Evolutionary conservation across 2,888 invertebrate species (phyloP), one percentile per base, ranked within the genome.

Genomic region (Steinernema carpocapsae): DNA sequence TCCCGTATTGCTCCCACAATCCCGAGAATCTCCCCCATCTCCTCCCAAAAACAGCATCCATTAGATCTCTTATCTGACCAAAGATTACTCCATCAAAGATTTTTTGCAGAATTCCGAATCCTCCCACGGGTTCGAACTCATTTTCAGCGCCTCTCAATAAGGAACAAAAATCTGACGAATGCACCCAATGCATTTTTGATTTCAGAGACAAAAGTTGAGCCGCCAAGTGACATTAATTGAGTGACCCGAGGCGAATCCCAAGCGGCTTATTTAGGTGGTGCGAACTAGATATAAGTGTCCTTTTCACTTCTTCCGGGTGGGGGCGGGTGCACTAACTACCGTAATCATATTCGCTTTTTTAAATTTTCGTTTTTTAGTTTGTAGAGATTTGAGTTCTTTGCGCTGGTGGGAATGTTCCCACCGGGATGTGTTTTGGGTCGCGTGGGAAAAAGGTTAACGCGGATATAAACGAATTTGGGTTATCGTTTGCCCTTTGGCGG

Each of bases 161-260:
- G n/a, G 43, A 43, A 14, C 43, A 14, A 43, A 43, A 43, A n/a
- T n/a, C n/a, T n/a, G n/a, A n/a, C n/a, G n/a, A 48, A 48, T 48
- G 48, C 48, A 14, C 56, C 14, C 6, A 51, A 51, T 56, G 56
- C 56, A 32, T 64, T 64, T 32, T 64, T 64, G 64, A 64, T 64
- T 64, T 32, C 17, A 3, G 64, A 32, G 32, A 17, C 29, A 14
- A n/a, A 32, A 64, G 12, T 64, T 64, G 64, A 32, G 64, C 17
- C 10, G 10, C 3, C 29, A 26, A 64, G 64, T 64, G 64, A 37
- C 64, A 19, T 29, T 64, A 17, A 4, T 32, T 64, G 64, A 64
- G 17, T 64, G 64, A 64, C 64, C 3, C 56, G 64, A n/a, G 64
- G 32, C 32, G 64, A 17, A 32, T 64, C 64, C 64, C 64, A 10